Conservation (phyloP, 2,797 vertebrate species). For the Limosa lapponica region DNA sequence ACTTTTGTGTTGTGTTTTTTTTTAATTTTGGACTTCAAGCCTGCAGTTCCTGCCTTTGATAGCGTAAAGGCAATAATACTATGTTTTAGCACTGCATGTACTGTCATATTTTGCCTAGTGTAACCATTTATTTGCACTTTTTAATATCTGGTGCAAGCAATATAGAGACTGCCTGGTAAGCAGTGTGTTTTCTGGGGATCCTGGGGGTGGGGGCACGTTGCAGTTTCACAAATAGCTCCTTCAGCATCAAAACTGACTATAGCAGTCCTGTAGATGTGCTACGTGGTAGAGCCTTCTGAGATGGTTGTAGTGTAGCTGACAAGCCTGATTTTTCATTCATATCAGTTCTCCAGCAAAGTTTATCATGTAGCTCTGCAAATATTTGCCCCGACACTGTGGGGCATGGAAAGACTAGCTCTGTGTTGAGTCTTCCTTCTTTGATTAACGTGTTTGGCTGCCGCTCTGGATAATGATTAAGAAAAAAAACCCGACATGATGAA, state of each 20-base stretch:
- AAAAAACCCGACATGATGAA: background rate
- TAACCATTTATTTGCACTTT: background rate
- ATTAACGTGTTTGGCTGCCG: background rate
- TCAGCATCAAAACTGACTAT: background rate
- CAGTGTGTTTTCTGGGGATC: fast-evolving
- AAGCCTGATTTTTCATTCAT: background rate
- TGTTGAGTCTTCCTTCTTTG: background rate
- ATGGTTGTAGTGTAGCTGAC: background rate
- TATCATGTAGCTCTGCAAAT: background rate
- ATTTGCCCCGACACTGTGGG: fast-evolving
- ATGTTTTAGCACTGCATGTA: background rate
- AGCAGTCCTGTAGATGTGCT: background rate
- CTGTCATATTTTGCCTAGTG: background rate
- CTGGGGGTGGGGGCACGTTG: fast-evolving
- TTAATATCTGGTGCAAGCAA: background rate
- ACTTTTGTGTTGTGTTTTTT: background rate
- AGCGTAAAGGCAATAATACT: background rate
- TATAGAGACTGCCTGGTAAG: background rate
- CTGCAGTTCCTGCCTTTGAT: background rate
- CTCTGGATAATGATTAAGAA: background rate
- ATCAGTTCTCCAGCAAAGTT: background rate
- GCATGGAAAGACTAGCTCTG: background rate
- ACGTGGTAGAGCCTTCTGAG: background rate
- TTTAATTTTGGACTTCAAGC: background rate
- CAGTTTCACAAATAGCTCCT: background rate